Conservation (phyloP, 2,888 invertebrate species). For the Anthophora plumipes region DNA sequence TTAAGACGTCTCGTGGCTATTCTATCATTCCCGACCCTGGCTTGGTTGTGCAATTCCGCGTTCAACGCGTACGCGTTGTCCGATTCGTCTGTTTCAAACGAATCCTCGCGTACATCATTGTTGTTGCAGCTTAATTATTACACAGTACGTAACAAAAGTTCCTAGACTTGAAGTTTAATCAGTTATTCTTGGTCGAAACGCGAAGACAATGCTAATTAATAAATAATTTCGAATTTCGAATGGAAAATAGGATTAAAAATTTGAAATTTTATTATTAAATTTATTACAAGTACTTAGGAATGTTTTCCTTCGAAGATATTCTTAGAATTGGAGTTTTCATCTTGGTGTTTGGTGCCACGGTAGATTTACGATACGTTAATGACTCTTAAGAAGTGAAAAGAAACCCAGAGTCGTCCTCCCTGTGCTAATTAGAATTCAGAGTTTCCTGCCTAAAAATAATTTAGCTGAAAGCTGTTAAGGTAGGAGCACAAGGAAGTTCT, state of each 20-base stretch:
- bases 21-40: constrained; percentile 69
- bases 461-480: constrained; percentile 24
- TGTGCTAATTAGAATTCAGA: constrained; percentile 18
- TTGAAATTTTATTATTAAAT: neutral
- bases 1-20: constrained; percentile 75
- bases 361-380: constrained; percentile 31
- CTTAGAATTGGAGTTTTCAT: neutral
- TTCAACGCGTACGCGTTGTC: constrained; percentile 30
- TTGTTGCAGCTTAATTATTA: neutral
- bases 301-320: neutral
- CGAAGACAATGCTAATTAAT: too few species aligned
- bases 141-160: neutral
- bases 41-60: constrained; percentile 69
- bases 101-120: constrained; percentile 5
- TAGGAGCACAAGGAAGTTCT: neutral
- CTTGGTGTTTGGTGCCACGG: neutral
- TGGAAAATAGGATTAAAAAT: too few species aligned
- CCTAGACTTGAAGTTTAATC: too few species aligned
- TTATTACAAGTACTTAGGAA: neutral
- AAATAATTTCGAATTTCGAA: too few species aligned
- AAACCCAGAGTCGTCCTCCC: neutral
- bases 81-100: constrained; percentile 40
- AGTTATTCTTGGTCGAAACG: too few species aligned
- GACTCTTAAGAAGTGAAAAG: constrained; percentile 21
- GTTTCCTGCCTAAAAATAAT: constrained; percentile 29